These are phyloP conservation scores for Sphenopsis melanotis DNA, from an alignment of 2,797 vertebrate species.

Conservation along the genomic window DNA sequence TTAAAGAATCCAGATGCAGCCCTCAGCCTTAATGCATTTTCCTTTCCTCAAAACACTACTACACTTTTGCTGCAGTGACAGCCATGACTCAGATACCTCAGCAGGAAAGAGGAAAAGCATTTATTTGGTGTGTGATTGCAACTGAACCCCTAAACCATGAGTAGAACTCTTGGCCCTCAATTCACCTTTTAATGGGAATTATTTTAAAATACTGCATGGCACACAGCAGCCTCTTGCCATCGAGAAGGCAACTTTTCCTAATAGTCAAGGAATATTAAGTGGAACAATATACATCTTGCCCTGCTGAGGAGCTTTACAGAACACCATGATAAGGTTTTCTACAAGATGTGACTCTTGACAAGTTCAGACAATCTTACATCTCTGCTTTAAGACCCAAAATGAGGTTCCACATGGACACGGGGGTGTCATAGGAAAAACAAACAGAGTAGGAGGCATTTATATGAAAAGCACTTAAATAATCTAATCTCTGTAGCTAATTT, in stretches of 20 bases:
- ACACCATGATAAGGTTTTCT: not conserved
- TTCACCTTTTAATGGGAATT: not conserved
- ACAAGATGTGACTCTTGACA: not conserved
- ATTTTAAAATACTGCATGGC: not conserved
- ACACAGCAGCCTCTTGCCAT: not conserved
- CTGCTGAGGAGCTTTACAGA: not conserved
- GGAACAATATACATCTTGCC: not conserved
- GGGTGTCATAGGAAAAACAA: not conserved
- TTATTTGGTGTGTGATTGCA: not conserved
- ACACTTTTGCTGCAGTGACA: not conserved
- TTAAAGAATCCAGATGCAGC: not conserved
- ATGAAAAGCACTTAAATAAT: constrained; percentile 52
- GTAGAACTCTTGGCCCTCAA: not conserved
- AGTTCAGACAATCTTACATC: not conserved
- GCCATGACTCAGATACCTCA: not conserved
- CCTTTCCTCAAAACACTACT: not conserved
- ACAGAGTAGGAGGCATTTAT: not conserved
- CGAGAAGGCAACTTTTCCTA: not conserved
- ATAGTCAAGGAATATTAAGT: not conserved
- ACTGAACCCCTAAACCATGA: not conserved
- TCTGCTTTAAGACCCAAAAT: not conserved
- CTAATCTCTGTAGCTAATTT: constrained; percentile 55
- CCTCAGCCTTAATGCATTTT: not conserved
- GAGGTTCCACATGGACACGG: not conserved
- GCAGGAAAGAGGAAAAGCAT: not conserved